These are phyloP conservation scores for Mareca strepera DNA, from an alignment of 2,797 vertebrate genomes.

Conservation along the genomic window DNA sequence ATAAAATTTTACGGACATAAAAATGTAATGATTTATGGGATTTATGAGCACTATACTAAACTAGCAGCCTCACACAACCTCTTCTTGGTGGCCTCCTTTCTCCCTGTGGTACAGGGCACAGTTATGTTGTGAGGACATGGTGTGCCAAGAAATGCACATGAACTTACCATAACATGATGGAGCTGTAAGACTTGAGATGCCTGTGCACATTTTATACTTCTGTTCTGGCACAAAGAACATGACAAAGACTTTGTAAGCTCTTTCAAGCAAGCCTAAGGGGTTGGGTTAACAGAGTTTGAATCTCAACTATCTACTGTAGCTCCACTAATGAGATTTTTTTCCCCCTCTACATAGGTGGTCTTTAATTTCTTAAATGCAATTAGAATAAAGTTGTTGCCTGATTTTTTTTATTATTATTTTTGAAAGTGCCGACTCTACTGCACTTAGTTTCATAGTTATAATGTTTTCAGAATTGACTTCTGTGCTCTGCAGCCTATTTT, in stretches of 20 bases:
- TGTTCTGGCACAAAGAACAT: neutral
- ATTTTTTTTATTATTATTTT: slow-evolving; percentile 60
- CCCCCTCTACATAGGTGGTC: slow-evolving; percentile 46
- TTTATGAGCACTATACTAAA: neutral
- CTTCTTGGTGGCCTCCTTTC: neutral
- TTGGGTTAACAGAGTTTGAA: neutral
- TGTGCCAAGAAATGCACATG: neutral
- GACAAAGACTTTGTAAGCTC: neutral
- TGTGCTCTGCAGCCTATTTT: slow-evolving; percentile 56
- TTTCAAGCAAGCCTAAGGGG: neutral
- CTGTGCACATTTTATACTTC: neutral
- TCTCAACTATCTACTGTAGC: slow-evolving; percentile 5
- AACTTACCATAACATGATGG: rapidly evolving
- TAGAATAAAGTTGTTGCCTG: slow-evolving; percentile 60
- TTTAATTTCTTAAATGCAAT: slow-evolving; percentile 60
- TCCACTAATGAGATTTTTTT: slow-evolving; percentile 23
- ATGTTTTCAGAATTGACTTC: slow-evolving; percentile 52
- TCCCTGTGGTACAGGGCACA: neutral
- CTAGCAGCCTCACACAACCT: neutral
- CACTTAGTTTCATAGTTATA: slow-evolving; percentile 61
- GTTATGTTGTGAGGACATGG: neutral
- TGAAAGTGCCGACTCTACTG: slow-evolving; percentile 61
- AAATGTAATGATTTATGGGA: neutral
- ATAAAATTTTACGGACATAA: neutral
- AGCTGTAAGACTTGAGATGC: neutral